Base-by-base conservation (phyloP, 2,113 vertebrate species). In the Colinus virginianus region DNA sequence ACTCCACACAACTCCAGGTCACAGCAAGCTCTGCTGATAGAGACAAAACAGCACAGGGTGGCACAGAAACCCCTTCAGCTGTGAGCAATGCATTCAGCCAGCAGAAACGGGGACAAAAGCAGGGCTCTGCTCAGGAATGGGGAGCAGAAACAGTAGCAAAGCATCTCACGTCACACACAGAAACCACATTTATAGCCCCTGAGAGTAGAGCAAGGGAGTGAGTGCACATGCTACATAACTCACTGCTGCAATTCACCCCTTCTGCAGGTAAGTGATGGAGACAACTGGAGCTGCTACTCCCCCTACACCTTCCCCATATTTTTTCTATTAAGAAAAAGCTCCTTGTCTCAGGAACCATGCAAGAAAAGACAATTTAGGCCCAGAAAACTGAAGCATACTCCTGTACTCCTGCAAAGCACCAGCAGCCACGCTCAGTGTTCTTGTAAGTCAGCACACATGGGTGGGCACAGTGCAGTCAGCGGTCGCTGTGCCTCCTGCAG, bases 201-300 rank as follows among this genome's bases (percentile, higher is more conserved):
- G 64, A 81, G 77, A 42, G 30, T 18, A 26, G 30, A 68, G 20
- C 8, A 1, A 25, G 38, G 25, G 45, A 22, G n/a, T 20, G 17
- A 32, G 23, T 22, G 1, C 0, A 2, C 19, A 58, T 7, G 26
- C 32, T 58, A 15, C 1, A 0, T 20, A 40, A 38, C 19, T 13
- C 51, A 3, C 25, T 6, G 53, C 21, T 25, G 70, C 34, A 66
- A 45, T 23, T 2, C 45, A 46, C 62, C 32, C 20, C 45, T 66
- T 28, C 58, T 4, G 11, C 40, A 40, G 70, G 11, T 13, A 38
- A 68, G 38, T 1, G 28, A 67, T 10, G 66, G 69, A 67, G 42
- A 28, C 53, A 45, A 4, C 42, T 19, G 15, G 36, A 69, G 55
- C 36, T 42, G 61, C 66, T 71, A 7, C 56, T 28, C 11, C 56